Evolutionary conservation across 2,113 vertebrate genomes (phyloP).

Genomic region (Crotalus helleri): DNA sequence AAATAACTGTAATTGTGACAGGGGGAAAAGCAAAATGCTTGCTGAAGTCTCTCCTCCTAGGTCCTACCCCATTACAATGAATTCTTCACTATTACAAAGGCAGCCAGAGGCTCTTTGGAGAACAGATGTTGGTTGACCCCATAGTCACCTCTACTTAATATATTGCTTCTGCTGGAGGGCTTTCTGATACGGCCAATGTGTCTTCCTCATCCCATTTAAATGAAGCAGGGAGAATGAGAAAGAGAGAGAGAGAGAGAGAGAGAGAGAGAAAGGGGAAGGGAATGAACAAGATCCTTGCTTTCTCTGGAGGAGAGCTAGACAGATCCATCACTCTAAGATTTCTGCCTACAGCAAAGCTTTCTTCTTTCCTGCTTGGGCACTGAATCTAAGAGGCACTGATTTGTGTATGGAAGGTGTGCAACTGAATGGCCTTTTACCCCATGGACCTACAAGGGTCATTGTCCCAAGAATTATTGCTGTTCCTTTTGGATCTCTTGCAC

Average conservation of each 20-base stretch:
- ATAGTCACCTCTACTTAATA: slow-evolving; percentile 65
- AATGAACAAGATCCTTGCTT: not conserved
- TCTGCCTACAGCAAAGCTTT: not conserved
- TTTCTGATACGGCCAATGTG: slow-evolving; percentile 33
- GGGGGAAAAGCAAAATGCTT: slow-evolving; percentile 46
- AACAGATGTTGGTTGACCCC: slow-evolving; percentile 72
- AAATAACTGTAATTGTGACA: slow-evolving; percentile 23
- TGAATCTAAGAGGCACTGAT: fast-evolving
- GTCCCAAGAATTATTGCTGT: not conserved
- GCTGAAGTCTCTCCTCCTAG: slow-evolving; percentile 41
- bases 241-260: not conserved
- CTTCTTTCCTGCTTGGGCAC: not conserved
- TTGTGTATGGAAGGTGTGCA: fast-evolving
- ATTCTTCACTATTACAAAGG: slow-evolving; percentile 68
- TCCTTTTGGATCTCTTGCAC: not conserved
- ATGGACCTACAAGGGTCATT: not conserved
- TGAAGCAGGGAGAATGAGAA: slow-evolving; percentile 41
- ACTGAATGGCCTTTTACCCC: not conserved
- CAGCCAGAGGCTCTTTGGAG: slow-evolving; percentile 58
- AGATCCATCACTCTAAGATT: not conserved
- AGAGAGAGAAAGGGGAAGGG: too few relatives aligned
- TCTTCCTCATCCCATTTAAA: slow-evolving; percentile 24
- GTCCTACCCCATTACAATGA: slow-evolving; percentile 50
- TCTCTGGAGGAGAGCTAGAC: not conserved
- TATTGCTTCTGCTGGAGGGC: slow-evolving; percentile 59